Evolutionary conservation across 2,888 invertebrate genomes (phyloP), one percentile per base, ranked within the genome.

Genomic region (Timandra comae): DNA sequence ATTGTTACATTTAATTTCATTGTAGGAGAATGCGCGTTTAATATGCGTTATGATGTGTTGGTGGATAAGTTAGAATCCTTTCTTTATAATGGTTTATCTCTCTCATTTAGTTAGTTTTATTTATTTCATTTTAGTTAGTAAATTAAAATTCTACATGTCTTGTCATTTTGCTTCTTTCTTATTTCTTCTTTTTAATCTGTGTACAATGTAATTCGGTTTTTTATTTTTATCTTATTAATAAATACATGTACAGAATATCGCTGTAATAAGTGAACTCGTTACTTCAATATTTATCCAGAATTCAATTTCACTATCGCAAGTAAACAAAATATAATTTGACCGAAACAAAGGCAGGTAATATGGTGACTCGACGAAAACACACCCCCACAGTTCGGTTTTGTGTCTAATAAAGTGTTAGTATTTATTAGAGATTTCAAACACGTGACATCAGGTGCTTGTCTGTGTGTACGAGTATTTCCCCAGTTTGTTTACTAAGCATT

Each of bases 1-100:
- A 77, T 76, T 71, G 69, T 64, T 56, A 47, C 67, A 76, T 69
- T 76, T 76, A 70, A 70, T 70, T 71, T n/a, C n/a, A n/a, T n/a
- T n/a, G n/a, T n/a, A n/a, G n/a, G n/a, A n/a, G n/a, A n/a, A n/a
- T n/a, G n/a, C n/a, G n/a, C n/a, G n/a, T n/a, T n/a, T n/a, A n/a
- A n/a, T n/a, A 22, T 30, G 26, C 25, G 23, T n/a, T n/a, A n/a
- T n/a, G n/a, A n/a, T n/a, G n/a, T n/a, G n/a, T n/a, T n/a, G n/a
- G n/a, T n/a, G n/a, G n/a, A n/a, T n/a, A n/a, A n/a, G n/a, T n/a
- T n/a, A n/a, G n/a, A n/a, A n/a, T n/a, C n/a, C n/a, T n/a, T 26
- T 31, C 21, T 27, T 30, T 27, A 35, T 39, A 27, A 34, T 30
- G 35, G 33, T 36, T 36, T 38, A 35, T 34, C 9, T 22, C 4